Base-by-base conservation (phyloP, 2,888 invertebrate species). In the Eristalis intricaria region DNA sequence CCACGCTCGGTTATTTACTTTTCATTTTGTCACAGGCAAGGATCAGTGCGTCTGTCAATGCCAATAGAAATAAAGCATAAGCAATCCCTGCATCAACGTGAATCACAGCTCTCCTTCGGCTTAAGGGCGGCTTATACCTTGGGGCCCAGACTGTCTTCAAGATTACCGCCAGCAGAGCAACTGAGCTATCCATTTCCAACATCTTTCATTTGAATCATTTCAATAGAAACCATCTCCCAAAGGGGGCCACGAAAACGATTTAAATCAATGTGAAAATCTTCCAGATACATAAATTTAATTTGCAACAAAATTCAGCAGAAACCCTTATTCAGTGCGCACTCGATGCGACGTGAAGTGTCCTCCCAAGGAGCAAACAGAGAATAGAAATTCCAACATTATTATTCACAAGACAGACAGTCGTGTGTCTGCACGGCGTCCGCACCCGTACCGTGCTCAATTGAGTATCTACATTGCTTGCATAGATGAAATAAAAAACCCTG, bases 391-490 rank as follows among this genome's bases (percentile, higher is more conserved):
- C 50, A 50, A n/a, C 50, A 50, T 50, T 50, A 50, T 50, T 50
- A 50, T 50, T 50, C 50, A 50, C 50, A 50, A 19, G 50, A 50
- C 50, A n/a, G 50, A 50, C 50, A 50, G 19, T 19, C 50, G 19
- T 19, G 19, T 19, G 50, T 3, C 32, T 8, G 19, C 19, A 19
- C 19, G 19, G 8, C 19, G 19, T 50, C 50, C n/a, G n/a, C n/a
- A 43, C 43, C 15, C 43, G 50, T 50, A 60, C 64, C 70, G 60
- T 84, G 40, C 80, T 75, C 74, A 80, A 79, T 84, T 84, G 74
- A 70, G 84, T 74, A 79, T 80, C 78, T 65, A 71, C 65, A 80
- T 75, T 61, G 80, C 60, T 79, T 43, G 56, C 26, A 65, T 60
- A 79, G 74, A 65, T 65, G 66, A 68, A 79, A 74, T 23, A 79